Base-by-base conservation (phyloP, 2,888 invertebrate genomes). In the Hypomecis punctinalis region DNA sequence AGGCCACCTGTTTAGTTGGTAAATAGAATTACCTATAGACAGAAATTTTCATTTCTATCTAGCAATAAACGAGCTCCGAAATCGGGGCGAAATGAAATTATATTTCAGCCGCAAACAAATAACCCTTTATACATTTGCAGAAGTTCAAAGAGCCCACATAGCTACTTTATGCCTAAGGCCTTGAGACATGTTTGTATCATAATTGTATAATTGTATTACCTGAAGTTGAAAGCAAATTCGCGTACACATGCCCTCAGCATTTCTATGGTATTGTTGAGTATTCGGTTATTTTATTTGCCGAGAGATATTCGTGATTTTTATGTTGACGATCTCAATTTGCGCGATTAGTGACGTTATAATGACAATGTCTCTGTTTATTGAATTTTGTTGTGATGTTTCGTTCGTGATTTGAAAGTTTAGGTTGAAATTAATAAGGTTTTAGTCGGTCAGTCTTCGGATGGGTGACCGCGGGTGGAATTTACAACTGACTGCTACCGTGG, bases 141-240 rank as follows among this genome's bases (percentile, higher is more conserved):
- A 39, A 3, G 23, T 52, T 60, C 59, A 60, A 52, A 60, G 37
- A n/a, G 46, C 11, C 53, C 11, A 46, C 52, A 51, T 46, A 52
- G 23, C 1, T 23, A 23, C 56, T 52, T 62, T 61, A 51, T 57
- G 11, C 36, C 71, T 62, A 56, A 51, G 56, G 11, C 36, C 71
- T 13, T 37, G 52, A 46, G 36, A 52, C 39, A 45, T 49, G 42
- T 66, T 66, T 62, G 11, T 43, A n/a, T 10, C 11, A 43, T 43
- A 9, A 39, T 48, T 64, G 23, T 36, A 35, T 58, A 68, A 53
- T 53, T 58, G 39, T 51, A 59, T 68, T 69, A 71, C 71, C 71
- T 67, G 63, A 57, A 62, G 57, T 65, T 67, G 65, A 71, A 74
- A 52, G 71, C 71, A 54, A 71, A 42, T 56, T 68, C 63, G 35